phyloP scores from a whole-genome alignment of 1,140 invertebrate species.

The Drosophila ficusphila region DNA sequence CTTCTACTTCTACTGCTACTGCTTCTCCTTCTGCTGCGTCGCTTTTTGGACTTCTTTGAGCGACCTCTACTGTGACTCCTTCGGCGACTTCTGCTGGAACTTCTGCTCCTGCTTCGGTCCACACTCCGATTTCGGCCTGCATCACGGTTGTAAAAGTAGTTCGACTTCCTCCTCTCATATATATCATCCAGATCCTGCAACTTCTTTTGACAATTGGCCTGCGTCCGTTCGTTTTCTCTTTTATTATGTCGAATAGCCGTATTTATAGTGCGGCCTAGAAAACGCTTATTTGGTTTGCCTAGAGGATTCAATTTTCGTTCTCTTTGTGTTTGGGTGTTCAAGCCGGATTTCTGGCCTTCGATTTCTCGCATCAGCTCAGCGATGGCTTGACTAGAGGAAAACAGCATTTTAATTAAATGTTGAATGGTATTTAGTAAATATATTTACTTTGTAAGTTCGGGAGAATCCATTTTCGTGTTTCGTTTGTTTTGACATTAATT shows the following conservation, averaged over 20 bases:
- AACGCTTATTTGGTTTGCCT: constrained; percentile 70
- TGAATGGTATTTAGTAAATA: neutral
- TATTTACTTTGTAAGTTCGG: constrained; percentile 29
- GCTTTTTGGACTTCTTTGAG: constrained; percentile 6
- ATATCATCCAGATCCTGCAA: constrained; percentile 52
- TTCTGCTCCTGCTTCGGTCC: constrained; percentile 1
- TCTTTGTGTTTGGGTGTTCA: neutral
- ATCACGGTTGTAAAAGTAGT: constrained; percentile 31
- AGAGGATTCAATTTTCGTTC: constrained; percentile 76
- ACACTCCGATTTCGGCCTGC: neutral
- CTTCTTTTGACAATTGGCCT: constrained; percentile 40
- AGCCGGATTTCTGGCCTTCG: neutral
- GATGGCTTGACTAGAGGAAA: constrained; percentile 44
- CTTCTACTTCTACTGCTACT: constrained; percentile 12
- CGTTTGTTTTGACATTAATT: neutral
- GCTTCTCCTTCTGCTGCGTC: neutral
- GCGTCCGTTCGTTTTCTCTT: constrained; percentile 31
- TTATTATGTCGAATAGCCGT: constrained; percentile 52
- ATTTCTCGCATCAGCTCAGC: constrained; percentile 58
- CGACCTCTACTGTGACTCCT: constrained; percentile 14
- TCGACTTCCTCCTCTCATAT: constrained; percentile 29
- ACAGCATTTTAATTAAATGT: neutral
- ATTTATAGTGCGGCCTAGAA: constrained; percentile 62
- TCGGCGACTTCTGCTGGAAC: constrained; percentile 2
- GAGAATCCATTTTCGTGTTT: constrained; percentile 13